These are phyloP conservation scores for Chauna torquata DNA, from an alignment of 2,113 vertebrate species.

Conservation along the genomic window DNA sequence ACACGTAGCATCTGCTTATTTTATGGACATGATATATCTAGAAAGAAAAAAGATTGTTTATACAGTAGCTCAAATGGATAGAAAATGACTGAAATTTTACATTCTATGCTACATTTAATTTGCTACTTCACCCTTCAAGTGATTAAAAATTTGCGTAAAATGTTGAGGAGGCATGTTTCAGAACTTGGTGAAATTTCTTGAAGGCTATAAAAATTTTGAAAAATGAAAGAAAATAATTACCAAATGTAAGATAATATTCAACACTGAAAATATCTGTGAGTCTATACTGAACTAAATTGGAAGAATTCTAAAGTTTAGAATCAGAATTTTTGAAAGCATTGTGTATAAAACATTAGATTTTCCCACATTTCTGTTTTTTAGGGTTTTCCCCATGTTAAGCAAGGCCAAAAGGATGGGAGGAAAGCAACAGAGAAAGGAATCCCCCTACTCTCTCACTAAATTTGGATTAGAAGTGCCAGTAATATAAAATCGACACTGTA, in stretches of 20 bases:
- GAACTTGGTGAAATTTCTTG: neutral
- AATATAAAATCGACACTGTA: neutral
- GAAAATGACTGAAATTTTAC: neutral
- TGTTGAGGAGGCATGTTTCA: neutral
- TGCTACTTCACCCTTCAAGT: neutral
- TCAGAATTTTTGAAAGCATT: neutral
- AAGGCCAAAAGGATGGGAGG: neutral
- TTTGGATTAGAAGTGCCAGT: neutral
- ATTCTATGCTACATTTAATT: neutral
- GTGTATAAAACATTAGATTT: neutral
- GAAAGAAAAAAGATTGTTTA: neutral
- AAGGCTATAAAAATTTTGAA: neutral
- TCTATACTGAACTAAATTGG: neutral
- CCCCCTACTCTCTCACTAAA: neutral
- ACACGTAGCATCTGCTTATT: neutral
- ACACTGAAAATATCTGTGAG: neutral
- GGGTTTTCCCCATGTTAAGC: neutral
- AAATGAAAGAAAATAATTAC: neutral
- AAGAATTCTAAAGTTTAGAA: neutral
- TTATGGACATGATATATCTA: neutral
- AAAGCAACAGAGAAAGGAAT: neutral
- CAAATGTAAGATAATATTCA: neutral
- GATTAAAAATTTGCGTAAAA: neutral
- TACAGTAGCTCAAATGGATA: neutral
- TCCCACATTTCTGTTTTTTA: neutral